Percentiles rank a stretch among this genome's conserved stretches.
phyloP scores from a whole-genome alignment of 2,113 vertebrate species.

The Euleptes europaea region DNA sequence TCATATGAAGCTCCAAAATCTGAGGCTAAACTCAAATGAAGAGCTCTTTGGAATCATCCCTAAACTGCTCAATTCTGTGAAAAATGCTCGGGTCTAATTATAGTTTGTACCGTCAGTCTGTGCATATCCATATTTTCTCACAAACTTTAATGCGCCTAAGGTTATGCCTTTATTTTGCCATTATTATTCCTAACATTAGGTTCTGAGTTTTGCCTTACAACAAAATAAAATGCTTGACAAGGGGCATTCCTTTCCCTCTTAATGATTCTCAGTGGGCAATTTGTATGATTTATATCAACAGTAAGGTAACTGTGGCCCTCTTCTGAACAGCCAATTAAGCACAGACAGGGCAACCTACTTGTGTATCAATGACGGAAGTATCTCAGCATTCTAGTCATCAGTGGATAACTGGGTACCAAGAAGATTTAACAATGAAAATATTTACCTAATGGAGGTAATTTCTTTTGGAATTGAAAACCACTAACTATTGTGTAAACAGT shows the following conservation, averaged over 20 bases:
- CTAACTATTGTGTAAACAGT: slow-evolving; percentile 13
- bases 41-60: no score
- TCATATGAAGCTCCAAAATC: no score
- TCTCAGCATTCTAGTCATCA: not conserved
- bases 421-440: slow-evolving; percentile 15
- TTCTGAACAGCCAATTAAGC: slow-evolving; percentile 22
- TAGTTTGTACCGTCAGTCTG: not conserved
- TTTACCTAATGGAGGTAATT: slow-evolving; percentile 28
- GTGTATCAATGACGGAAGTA: not conserved
- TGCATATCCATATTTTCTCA: not conserved
- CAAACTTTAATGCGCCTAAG: not conserved
- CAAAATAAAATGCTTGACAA: not conserved
- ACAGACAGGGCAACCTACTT: not conserved
- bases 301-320: not conserved
- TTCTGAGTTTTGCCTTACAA: slow-evolving; percentile 1
- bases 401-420: not conserved
- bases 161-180: not conserved
- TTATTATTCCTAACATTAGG: not conserved
- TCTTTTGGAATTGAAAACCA: slow-evolving; percentile 14
- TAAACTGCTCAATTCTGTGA: not conserved
- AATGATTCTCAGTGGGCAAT: not conserved
- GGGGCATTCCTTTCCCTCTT: not conserved
- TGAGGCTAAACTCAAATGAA: no score
- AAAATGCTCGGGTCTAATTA: not conserved
- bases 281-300: slow-evolving; percentile 12